phyloP scores from a whole-genome alignment of 2,797 vertebrate genomes.

The Pitangus sulphuratus region DNA sequence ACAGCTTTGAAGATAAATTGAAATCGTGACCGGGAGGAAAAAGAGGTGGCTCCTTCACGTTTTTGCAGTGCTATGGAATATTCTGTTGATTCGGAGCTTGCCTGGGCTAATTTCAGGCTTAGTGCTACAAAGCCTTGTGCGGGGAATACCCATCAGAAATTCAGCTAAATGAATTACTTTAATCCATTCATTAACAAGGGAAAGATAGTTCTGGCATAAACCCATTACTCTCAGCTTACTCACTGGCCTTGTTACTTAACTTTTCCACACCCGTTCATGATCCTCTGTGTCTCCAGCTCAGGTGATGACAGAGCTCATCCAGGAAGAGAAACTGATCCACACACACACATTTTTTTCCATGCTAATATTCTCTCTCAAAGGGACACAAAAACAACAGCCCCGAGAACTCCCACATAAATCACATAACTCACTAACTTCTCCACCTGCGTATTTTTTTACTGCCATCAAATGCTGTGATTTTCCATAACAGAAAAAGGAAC shows the following conservation, averaged over 20 bases:
- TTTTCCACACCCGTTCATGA: background rate
- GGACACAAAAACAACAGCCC: background rate
- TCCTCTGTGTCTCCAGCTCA: background rate
- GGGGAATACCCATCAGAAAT: background rate
- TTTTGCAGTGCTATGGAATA: background rate
- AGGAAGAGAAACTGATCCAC: background rate
- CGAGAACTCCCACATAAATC: slow-evolving; percentile 3
- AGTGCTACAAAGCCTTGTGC: background rate
- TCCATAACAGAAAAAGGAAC: background rate
- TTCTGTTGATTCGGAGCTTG: background rate
- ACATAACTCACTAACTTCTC: background rate
- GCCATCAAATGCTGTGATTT: background rate
- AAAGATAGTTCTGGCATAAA: background rate
- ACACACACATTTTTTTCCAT: background rate
- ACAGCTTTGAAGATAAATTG: background rate
- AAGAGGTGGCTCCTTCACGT: background rate
- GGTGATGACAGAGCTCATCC: background rate
- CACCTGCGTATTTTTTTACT: background rate
- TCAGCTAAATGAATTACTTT: background rate
- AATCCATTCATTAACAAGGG: background rate
- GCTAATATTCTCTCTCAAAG: background rate
- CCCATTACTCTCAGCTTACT: background rate
- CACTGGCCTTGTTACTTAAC: background rate
- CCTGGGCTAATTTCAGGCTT: background rate
- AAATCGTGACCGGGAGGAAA: background rate